Evolutionary conservation across 2,888 invertebrate genomes (phyloP), one percentile per base, ranked within the genome.

Genomic region (Drosophila sordidapex): DNA sequence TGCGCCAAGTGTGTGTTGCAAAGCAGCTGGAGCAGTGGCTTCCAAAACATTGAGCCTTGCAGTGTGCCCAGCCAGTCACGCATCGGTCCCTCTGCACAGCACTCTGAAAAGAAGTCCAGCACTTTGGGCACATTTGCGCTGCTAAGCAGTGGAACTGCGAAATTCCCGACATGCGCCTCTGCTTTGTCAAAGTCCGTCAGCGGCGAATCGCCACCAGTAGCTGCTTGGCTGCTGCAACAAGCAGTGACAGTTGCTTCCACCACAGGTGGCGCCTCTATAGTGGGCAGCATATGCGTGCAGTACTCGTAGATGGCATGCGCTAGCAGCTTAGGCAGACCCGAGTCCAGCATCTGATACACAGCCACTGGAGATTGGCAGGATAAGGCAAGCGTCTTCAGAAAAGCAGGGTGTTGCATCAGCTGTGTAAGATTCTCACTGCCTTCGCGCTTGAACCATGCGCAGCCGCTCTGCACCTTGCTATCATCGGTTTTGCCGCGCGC

Each of bases 51-150:
- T 4, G 96, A 95, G 10, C 97, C 98, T 79, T 96, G 95, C 57
- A 94, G 93, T 0, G 95, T 95, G 18, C 98, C 98, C 54, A 98
- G 94, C 98, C 98, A 98, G 92, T 97, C 97, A 80, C 97, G 96
- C 94, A 98, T 96, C 76, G 95, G 94, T 27, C 96, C 96, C 87
- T 97, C 97, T 29, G 96, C 95, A 91, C 97, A 96, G 69, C 97
- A 95, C 75, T 96, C 96, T 0, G 96, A 95, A 89, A 98, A 96
- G 94, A 98, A 98, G 86, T 96, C 96, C 70, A 98, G 94, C 59
- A 97, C 95, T 57, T 94, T 94, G 0, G 95, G 95, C 54, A 96
- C 94, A 87, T 95, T 95, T 57, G 95, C 94, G 31, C 95, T 93
- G 75, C 94, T 94, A 13, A 94, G 94, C 93, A 95, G 94, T 5